These are phyloP conservation scores for Mimachlamys varia DNA, from an alignment of 2,888 invertebrate species.

Conservation along the genomic window DNA sequence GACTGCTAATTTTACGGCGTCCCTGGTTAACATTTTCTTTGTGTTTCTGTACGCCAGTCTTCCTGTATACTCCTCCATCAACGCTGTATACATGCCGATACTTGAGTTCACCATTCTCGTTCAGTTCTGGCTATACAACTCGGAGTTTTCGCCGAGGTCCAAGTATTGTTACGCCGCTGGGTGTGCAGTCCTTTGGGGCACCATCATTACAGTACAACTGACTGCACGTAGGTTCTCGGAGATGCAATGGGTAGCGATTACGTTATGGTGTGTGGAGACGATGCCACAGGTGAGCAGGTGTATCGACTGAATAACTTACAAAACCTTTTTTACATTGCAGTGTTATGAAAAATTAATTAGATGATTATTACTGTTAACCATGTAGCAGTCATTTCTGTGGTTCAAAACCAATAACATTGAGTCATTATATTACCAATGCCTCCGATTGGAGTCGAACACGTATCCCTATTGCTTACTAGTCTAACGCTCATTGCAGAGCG, in stretches of 20 bases:
- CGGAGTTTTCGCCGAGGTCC: conserved; percentile 42
- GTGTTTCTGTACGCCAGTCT: conserved; percentile 59
- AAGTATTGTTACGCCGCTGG: conserved; percentile 53
- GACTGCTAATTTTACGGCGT: conserved; percentile 66
- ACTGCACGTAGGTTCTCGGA: conserved; percentile 48
- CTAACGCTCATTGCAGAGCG: no score
- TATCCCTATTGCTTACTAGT: no score
- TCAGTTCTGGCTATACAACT: conserved; percentile 64
- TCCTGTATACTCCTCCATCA: conserved; percentile 63
- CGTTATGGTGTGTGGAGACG: conserved; percentile 64
- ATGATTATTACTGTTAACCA: no score
- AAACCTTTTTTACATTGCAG: no score
- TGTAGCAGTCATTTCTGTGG: no score
- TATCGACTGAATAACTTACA: no score
- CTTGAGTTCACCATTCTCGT: conserved; percentile 60
- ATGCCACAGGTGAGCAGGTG: conserved; percentile 63
- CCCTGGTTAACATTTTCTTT: conserved; percentile 64
- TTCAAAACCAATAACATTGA: no score
- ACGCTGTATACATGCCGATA: conserved; percentile 63
- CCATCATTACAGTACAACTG: conserved; percentile 56
- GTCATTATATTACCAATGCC: no score
- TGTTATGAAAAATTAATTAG: no score
- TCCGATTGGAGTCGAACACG: no score
- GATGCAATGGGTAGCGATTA: conserved; percentile 62
- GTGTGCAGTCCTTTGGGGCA: conserved; percentile 58